phyloP scores from a whole-genome alignment of 2,888 invertebrate genomes.

The Dione vanillae region DNA sequence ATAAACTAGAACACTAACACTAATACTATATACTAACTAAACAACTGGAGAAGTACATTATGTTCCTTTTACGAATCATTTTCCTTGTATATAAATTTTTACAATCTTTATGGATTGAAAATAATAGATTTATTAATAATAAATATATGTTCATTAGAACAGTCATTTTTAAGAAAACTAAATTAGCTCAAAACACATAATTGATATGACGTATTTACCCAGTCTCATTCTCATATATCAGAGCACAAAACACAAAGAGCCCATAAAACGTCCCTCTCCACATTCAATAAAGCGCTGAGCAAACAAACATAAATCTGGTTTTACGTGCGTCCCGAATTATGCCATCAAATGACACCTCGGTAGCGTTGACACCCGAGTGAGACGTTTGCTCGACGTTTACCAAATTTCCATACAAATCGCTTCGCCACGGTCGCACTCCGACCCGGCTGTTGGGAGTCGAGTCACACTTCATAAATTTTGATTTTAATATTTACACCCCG shows the following conservation, averaged over 20 bases:
- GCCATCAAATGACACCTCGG: slow-evolving; percentile 74
- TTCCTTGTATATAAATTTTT: neutral
- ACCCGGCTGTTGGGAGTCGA: slow-evolving; percentile 51
- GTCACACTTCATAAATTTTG: slow-evolving; percentile 81
- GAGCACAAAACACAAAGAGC: slow-evolving; percentile 51
- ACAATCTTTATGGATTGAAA: neutral
- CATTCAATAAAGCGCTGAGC: slow-evolving; percentile 72
- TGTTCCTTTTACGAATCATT: neutral
- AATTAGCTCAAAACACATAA: slow-evolving; percentile 27
- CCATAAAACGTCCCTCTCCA: slow-evolving; percentile 72
- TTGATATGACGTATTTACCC: slow-evolving; percentile 41
- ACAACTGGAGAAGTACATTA: too few relatives aligned
- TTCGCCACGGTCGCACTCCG: slow-evolving; percentile 66
- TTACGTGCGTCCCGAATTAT: slow-evolving; percentile 70
- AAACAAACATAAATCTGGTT: slow-evolving; percentile 77
- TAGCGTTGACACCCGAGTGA: slow-evolving; percentile 60
- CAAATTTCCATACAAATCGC: slow-evolving; percentile 82
- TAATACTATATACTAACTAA: too few relatives aligned
- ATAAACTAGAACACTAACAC: too few relatives aligned
- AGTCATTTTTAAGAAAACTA: neutral
- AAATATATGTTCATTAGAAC: too few relatives aligned
- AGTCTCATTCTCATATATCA: slow-evolving; percentile 32
- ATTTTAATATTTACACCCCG: slow-evolving; percentile 76
- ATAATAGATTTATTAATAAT: neutral
- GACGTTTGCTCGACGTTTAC: slow-evolving; percentile 57